Evolutionary conservation across 2,113 vertebrate genomes (phyloP).

Genomic region (Leptocoma aspasia): DNA sequence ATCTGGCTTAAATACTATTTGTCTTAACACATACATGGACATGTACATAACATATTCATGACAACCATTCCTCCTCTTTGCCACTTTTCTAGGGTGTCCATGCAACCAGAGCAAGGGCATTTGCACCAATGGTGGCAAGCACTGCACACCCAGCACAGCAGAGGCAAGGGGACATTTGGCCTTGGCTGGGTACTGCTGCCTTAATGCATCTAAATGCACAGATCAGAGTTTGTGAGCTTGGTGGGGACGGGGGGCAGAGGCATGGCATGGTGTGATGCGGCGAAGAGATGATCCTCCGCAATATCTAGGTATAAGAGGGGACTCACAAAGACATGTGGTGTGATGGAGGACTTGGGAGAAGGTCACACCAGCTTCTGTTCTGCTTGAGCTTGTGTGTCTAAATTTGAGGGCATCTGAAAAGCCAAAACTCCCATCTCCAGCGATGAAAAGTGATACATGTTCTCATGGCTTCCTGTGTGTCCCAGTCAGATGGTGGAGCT

Average conservation of each 20-base stretch:
- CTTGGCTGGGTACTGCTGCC: neutral
- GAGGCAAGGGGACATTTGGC: neutral
- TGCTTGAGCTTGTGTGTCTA: neutral
- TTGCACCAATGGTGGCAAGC: accelerated
- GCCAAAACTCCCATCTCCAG: neutral
- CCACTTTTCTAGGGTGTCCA: neutral
- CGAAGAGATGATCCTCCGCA: neutral
- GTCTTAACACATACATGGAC: neutral
- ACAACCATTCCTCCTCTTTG: neutral
- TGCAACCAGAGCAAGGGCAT: neutral
- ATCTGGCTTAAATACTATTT: neutral
- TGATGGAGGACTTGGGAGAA: neutral
- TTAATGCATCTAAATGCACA: accelerated
- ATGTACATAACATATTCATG: accelerated
- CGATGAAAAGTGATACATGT: neutral
- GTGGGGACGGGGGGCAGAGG: neutral
- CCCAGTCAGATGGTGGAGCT: neutral
- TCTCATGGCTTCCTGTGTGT: neutral
- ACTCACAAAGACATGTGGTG: neutral
- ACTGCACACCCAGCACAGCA: neutral
- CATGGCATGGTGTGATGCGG: neutral
- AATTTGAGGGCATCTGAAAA: neutral
- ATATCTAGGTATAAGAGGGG: neutral
- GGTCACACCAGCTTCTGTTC: neutral
- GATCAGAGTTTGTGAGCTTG: neutral